These are phyloP conservation scores for Hiodon tergisus DNA, from an alignment of 2,113 vertebrate species.

Conservation along the genomic window DNA sequence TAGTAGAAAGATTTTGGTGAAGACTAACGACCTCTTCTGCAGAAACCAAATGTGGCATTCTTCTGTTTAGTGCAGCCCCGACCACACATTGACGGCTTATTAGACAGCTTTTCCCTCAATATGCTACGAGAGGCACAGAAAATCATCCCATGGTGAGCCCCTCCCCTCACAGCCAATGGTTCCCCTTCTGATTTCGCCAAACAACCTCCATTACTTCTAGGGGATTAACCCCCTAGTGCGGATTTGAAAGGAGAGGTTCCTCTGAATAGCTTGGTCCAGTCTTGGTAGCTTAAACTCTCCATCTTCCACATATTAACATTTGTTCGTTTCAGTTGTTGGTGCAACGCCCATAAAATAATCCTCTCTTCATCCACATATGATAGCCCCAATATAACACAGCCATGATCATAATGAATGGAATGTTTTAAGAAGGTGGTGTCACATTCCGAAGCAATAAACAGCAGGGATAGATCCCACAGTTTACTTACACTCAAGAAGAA, in stretches of 20 bases:
- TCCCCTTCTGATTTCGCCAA: slow-evolving; percentile 31
- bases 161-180: slow-evolving; percentile 59
- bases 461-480: slow-evolving; percentile 87
- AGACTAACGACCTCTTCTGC: slow-evolving; percentile 67
- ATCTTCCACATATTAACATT: slow-evolving; percentile 62
- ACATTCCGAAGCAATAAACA: slow-evolving; percentile 98
- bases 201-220: slow-evolving; percentile 57
- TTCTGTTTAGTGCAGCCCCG: slow-evolving; percentile 69
- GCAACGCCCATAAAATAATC: slow-evolving; percentile 64
- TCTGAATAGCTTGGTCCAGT: slow-evolving; percentile 34
- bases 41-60: slow-evolving; percentile 72
- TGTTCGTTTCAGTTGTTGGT: slow-evolving; percentile 48
- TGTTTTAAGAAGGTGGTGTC: slow-evolving; percentile 89
- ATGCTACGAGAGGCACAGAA: slow-evolving; percentile 65
- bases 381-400: slow-evolving; percentile 62
- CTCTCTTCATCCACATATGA: slow-evolving; percentile 36
- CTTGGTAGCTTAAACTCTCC: slow-evolving; percentile 47
- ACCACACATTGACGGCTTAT: slow-evolving; percentile 69
- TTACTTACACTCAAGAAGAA: slow-evolving; percentile 87
- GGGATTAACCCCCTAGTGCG: slow-evolving; percentile 63
- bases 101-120: slow-evolving; percentile 70
- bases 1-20: slow-evolving; percentile 60
- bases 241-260: slow-evolving; percentile 53
- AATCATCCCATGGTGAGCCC: slow-evolving; percentile 65
- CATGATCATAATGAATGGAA: slow-evolving; percentile 76